phyloP scores from a whole-genome alignment of 2,888 invertebrate species.

The Leptopterna dolabrata region DNA sequence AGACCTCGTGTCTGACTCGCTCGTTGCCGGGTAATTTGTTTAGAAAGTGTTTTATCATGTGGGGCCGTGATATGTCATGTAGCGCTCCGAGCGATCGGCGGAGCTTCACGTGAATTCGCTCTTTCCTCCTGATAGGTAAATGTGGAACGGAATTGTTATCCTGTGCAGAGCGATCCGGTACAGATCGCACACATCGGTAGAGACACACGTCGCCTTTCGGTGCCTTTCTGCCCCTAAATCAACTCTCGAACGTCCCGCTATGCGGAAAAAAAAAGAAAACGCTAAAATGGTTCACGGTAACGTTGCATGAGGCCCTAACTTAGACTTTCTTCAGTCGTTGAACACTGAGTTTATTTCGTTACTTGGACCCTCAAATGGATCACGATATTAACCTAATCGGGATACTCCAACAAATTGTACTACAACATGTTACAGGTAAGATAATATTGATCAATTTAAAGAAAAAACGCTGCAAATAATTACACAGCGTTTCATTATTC shows the following conservation, averaged over 20 bases:
- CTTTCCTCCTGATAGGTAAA: constrained; percentile 19
- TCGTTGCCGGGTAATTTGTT: constrained; percentile 34
- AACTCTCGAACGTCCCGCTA: background rate
- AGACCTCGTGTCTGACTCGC: background rate
- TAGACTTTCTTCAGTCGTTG: no score
- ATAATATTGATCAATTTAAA: no score
- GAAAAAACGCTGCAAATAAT: no score
- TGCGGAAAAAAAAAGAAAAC: no score
- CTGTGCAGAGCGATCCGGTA: background rate
- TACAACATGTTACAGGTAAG: no score
- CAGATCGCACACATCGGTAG: background rate
- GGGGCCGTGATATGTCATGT: constrained; percentile 47
- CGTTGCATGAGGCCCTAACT: background rate
- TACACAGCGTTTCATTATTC: no score
- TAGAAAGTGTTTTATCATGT: constrained; percentile 41
- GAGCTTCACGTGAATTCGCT: constrained; percentile 41
- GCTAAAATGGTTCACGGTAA: background rate
- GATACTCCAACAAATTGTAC: no score
- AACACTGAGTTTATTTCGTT: no score
- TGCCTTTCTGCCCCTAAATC: background rate
- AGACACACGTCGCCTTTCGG: background rate
- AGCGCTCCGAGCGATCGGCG: constrained; percentile 29
- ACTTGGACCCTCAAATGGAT: no score
- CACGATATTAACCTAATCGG: no score
- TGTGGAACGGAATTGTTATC: constrained; percentile 47